A percentile compares a stretch with the other conserved stretches of the same genome.
phyloP scores from a whole-genome alignment of 2,797 vertebrate species.

The Triplophysa bombifrons region DNA sequence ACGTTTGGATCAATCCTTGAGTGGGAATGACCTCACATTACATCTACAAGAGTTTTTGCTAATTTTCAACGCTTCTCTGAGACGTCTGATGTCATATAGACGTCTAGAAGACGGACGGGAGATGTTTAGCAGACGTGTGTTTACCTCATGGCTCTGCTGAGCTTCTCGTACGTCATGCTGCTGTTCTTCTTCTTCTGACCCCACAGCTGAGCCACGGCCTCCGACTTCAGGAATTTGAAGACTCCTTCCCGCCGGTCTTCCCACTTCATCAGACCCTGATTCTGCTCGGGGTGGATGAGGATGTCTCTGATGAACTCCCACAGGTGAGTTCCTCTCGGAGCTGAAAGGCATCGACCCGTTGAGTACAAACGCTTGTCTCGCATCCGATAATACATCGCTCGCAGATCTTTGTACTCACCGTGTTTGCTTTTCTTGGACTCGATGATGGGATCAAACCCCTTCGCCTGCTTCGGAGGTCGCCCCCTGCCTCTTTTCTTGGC shows the following conservation, averaged over 20 bases:
- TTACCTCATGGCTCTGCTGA: slow-evolving; percentile 96
- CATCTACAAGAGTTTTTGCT: too few species aligned
- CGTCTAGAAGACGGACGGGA: too few species aligned
- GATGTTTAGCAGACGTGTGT: neutral
- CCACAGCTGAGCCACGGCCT: slow-evolving; percentile 96
- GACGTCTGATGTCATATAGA: too few species aligned
- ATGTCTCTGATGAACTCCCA: slow-evolving; percentile 99
- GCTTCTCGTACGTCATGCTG: slow-evolving; percentile 98
- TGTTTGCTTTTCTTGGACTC: slow-evolving; percentile 89
- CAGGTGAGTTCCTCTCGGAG: slow-evolving; percentile 90
- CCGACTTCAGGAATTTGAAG: slow-evolving; percentile 96
- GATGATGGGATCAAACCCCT: slow-evolving; percentile 76
- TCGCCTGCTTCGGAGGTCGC: slow-evolving; percentile 86
- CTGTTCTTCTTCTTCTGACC: slow-evolving; percentile 97
- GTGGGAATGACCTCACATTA: too few species aligned
- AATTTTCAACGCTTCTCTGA: too few species aligned
- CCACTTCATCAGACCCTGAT: slow-evolving; percentile 95
- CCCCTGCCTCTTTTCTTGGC: slow-evolving; percentile 86
- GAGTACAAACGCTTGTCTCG: too few species aligned
- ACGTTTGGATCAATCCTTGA: slow-evolving; percentile 4
- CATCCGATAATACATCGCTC: neutral
- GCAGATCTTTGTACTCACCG: slow-evolving; percentile 68
- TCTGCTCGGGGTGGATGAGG: slow-evolving; percentile 89
- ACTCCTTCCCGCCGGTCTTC: slow-evolving; percentile 90
- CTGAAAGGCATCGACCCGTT: slow-evolving; percentile 65